Percentiles rank a stretch among this genome's conserved stretches.
These are phyloP conservation scores for Oxyruncus cristatus DNA, from an alignment of 2,113 vertebrate species.

Conservation along the genomic window DNA sequence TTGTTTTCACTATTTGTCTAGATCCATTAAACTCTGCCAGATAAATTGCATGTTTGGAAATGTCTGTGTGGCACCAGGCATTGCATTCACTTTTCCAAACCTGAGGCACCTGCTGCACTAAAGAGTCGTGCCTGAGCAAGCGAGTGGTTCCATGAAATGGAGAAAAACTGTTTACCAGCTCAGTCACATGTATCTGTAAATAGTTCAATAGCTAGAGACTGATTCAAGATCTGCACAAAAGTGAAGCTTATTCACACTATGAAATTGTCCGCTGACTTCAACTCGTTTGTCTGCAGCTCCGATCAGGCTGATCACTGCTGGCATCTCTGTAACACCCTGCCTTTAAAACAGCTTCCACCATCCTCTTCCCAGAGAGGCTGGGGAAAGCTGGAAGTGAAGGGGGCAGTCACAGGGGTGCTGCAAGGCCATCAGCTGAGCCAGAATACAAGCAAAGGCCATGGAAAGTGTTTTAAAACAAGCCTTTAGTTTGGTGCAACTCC, in stretches of 20 bases:
- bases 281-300: background rate
- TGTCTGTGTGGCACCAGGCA: background rate
- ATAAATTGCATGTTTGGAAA: background rate
- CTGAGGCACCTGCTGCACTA: background rate
- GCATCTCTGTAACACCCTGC: background rate
- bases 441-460: background rate
- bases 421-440: background rate
- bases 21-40: slow-evolving; percentile 15
- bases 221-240: background rate
- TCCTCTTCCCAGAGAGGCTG: background rate
- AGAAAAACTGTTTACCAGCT: background rate
- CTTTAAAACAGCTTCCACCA: background rate
- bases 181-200: background rate
- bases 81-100: background rate
- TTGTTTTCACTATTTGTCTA: slow-evolving; percentile 38
- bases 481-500: background rate
- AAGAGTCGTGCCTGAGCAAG: background rate
- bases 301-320: background rate
- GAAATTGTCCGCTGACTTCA: background rate
- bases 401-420: fast-evolving
- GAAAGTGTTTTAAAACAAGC: background rate
- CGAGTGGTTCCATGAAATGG: background rate
- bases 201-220: background rate
- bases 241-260: background rate
- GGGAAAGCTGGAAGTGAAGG: background rate